Base-by-base conservation (phyloP, 1,140 invertebrate genomes). In the Gonioctena quinquepunctata region DNA sequence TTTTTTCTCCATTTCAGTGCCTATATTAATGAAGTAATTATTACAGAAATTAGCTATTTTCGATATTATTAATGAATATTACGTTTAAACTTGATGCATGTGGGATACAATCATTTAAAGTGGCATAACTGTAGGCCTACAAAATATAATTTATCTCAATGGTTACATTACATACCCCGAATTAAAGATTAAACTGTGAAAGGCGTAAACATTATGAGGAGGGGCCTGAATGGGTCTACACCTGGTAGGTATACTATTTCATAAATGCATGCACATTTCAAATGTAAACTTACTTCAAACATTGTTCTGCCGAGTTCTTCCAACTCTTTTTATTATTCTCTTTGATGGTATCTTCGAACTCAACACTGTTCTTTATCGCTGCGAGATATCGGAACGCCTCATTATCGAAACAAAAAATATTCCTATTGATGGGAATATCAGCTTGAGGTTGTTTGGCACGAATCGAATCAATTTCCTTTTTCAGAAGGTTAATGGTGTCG, bases 341-440 rank as follows among this genome's bases (percentile, higher is more conserved):
- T n/a, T 72, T 68, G 1, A 69, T 48, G 4, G 28, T 22, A n/a
- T 70, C 52, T 26, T 62, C 27, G 65, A 77, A 75, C 26, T 74
- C 22, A 23, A 79, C 52, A 22, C 66, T 68, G 11, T 74, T n/a
- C 33, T 77, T 72, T 7, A 68, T 42, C 3, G 75, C 79, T 7
- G 72, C 72, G 11, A 80, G 48, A 74, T 73, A 79, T 25, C 76
- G 68, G 56, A 80, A 81, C 0, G 76, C 71, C 59, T 80, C 80
- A 27, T 81, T 81, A 52, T 81, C 80, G 25, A 79, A 74, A 62
- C 72, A 81, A 69, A 80, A 81, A 28, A 79, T 74, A n/a, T 78
- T 71, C 11, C 70, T 64, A 8, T 71, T 66, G 2, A 73, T 27
- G 5, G 66, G 73, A 27, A 78, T 78, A 2, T 70, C 64, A 7